Percentiles rank a stretch among this genome's conserved stretches.
Evolutionary conservation across 2,113 vertebrate species (phyloP).

Genomic region (Elachura formosa): DNA sequence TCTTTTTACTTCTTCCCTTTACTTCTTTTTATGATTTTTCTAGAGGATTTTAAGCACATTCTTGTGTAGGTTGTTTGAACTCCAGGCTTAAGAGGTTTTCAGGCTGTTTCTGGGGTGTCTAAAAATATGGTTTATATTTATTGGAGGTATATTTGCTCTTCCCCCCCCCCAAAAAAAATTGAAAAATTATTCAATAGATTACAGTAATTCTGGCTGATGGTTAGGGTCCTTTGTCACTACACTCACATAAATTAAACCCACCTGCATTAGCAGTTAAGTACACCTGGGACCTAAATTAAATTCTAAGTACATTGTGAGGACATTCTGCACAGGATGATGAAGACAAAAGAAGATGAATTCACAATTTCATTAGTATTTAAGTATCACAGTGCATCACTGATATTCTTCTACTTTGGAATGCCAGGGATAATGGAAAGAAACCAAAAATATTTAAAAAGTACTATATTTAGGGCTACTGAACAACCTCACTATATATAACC

Average conservation of each 20-base stretch:
- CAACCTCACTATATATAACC: not conserved
- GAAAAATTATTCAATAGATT: not conserved
- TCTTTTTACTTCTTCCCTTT: not conserved
- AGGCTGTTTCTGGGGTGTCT: not conserved
- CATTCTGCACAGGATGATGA: not conserved
- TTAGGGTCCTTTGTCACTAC: not conserved
- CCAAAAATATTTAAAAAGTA: not conserved
- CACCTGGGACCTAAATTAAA: not conserved
- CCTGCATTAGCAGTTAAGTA: not conserved
- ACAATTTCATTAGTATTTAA: conserved; percentile 3
- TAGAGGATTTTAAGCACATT: not conserved
- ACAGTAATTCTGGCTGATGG: not conserved
- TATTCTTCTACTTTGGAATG: not conserved
- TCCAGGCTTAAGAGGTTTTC: not conserved
- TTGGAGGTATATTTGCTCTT: not conserved
- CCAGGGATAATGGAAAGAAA: not conserved
- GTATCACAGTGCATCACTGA: not conserved
- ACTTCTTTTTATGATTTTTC: not conserved
- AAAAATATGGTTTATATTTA: not conserved
- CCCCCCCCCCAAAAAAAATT: accelerated
- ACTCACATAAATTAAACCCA: not conserved
- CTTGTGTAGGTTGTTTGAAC: not conserved
- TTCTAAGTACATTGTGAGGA: not conserved
- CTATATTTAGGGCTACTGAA: not conserved
- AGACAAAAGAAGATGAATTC: not conserved